These are phyloP conservation scores for Mamestra configurata DNA, from an alignment of 1,140 invertebrate genomes.

Conservation along the genomic window DNA sequence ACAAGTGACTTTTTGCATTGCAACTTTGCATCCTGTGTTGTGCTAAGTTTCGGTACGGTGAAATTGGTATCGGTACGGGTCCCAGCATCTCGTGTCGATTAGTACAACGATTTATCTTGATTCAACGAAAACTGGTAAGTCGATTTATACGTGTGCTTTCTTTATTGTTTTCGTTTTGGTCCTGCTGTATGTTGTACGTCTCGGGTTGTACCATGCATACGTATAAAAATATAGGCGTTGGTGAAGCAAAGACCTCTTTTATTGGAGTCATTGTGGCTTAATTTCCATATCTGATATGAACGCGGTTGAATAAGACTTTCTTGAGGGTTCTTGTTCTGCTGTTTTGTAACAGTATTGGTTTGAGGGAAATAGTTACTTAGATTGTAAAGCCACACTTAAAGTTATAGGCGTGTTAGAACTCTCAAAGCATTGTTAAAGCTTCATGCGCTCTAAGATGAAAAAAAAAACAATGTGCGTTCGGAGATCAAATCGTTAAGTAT, in stretches of 20 bases:
- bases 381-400: background rate
- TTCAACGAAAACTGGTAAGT: conserved; percentile 52
- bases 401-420: background rate
- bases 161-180: conserved; percentile 47
- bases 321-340: conserved; percentile 23
- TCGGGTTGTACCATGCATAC: conserved; percentile 9
- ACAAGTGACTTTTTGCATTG: conserved; percentile 49
- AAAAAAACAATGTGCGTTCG: conserved; percentile 1
- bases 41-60: conserved; percentile 52
- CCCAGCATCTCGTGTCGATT: conserved; percentile 49
- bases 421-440: conserved; percentile 10
- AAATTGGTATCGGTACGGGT: conserved; percentile 53
- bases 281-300: conserved; percentile 43
- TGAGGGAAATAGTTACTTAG: background rate
- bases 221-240: conserved; percentile 26
- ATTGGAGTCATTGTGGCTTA: conserved; percentile 40
- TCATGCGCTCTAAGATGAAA: background rate
- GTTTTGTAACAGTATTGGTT: background rate
- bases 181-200: conserved; percentile 11
- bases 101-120: conserved; percentile 52
- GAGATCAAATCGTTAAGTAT: conserved; percentile 3
- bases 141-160: conserved; percentile 47
- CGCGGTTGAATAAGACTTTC: conserved; percentile 30
- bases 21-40: conserved; percentile 54
- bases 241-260: conserved; percentile 41